These are phyloP conservation scores for Artibeus lituratus DNA, from an alignment of 2,797 vertebrate species.

Conservation along the genomic window DNA sequence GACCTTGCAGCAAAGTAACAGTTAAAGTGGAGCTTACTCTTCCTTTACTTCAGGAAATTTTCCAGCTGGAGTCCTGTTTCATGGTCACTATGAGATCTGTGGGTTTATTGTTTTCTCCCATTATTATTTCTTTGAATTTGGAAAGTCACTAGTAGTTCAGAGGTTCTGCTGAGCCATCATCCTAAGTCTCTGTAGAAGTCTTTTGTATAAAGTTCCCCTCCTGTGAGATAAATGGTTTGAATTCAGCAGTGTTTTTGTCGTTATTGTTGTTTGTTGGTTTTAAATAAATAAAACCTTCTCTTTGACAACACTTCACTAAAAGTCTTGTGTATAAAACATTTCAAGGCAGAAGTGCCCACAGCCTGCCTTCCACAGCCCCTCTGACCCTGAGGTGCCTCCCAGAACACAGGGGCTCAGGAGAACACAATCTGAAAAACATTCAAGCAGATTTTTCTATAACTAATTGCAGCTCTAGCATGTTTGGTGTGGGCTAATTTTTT, in stretches of 20 bases:
- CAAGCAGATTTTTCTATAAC: neutral
- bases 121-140: neutral
- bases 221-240: neutral
- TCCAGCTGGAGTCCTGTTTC: neutral
- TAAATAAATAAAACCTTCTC: constrained; percentile 8
- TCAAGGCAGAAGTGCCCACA: neutral
- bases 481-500: neutral
- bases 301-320: neutral
- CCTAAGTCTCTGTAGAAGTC: neutral
- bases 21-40: neutral
- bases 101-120: neutral
- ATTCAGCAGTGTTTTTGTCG: neutral
- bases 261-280: neutral
- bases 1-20: neutral
- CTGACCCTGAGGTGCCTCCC: neutral
- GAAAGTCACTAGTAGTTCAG: neutral
- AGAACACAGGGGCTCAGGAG: neutral
- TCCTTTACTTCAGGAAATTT: neutral
- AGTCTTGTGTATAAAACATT: neutral
- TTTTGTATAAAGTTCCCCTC: neutral
- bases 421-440: neutral
- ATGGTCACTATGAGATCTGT: neutral
- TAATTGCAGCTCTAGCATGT: neutral
- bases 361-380: neutral
- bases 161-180: neutral